Base-by-base conservation (phyloP, 2,113 vertebrate genomes). In the Apaloderma vittatum region DNA sequence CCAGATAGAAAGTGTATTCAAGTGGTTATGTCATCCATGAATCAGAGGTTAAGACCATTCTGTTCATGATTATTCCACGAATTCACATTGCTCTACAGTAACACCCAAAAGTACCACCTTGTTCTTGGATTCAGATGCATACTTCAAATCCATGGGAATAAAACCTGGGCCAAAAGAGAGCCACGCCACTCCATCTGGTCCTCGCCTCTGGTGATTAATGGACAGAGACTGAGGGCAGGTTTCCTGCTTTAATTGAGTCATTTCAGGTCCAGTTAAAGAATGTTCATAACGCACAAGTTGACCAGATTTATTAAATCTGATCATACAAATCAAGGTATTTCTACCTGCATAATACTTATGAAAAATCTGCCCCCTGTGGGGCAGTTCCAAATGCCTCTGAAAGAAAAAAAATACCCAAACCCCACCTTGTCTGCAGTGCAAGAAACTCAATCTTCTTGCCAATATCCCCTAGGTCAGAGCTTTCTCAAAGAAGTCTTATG, bases 131-230 rank as follows among this genome's bases (percentile, higher is more conserved):
- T 94, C 54, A 83, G 83, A 77, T 23, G 16, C 24, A 7, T 62
- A 71, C 89, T 91, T 84, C 68, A 91, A 89, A 91, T 66, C 61
- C 57, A 71, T 20, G 65, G 59, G 68, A 95, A 84, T 34, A 52
- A 89, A 94, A 84, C 15, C 48, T 59, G n/a, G 55, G 72, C 79
- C 83, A 89, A 86, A 90, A 86, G 32, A 71, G 30, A 81, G 86
- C 43, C 57, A 73, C 65, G 59, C 13, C 61, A 40, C 34, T 91
- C 89, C 91, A 94, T 86, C 93, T 91, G 93, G 51, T 78, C 52
- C 61, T 74, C 65, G 93, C 57, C 80, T 89, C 65, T 71, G 62
- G 72, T 86, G 55, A 86, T 88, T 86, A 95, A 91, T 1, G 8
- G 55, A 58, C 68, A 71, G 83, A 52, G 46, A 71, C 40, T 32